Conservation (phyloP, 2,888 invertebrate species). For the Erebia aethiops region DNA sequence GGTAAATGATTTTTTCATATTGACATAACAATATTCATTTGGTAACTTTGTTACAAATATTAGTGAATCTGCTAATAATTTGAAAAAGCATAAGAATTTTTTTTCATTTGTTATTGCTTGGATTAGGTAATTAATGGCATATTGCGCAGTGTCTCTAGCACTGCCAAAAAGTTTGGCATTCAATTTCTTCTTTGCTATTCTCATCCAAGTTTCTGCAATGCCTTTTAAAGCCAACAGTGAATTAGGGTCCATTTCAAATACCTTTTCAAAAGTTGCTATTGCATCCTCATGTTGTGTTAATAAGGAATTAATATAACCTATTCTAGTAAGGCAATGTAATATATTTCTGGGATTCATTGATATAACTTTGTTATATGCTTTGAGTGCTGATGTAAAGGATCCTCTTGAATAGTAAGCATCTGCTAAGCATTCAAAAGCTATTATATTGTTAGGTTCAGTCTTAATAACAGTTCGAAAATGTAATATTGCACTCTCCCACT, state of each 20-base stretch:
- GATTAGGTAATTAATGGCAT: slow-evolving; percentile 85
- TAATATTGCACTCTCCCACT: slow-evolving; percentile 89
- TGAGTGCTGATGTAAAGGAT: slow-evolving; percentile 94
- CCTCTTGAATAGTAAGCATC: slow-evolving; percentile 95
- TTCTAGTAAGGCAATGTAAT: slow-evolving; percentile 88
- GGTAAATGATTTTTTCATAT: slow-evolving; percentile 54
- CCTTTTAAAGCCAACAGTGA: slow-evolving; percentile 85
- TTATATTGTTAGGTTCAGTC: slow-evolving; percentile 86
- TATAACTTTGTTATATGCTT: slow-evolving; percentile 91
- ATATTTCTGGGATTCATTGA: slow-evolving; percentile 84
- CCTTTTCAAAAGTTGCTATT: slow-evolving; percentile 83
- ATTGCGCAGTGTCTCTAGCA: slow-evolving; percentile 88
- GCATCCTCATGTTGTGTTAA: slow-evolving; percentile 89
- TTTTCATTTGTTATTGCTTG: slow-evolving; percentile 80
- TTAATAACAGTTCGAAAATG: slow-evolving; percentile 89
- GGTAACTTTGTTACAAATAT: slow-evolving; percentile 75
- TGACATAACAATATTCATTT: slow-evolving; percentile 65
- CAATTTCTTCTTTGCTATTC: slow-evolving; percentile 86
- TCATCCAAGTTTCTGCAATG: slow-evolving; percentile 90
- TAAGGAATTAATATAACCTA: slow-evolving; percentile 88
- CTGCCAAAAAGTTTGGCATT: slow-evolving; percentile 87
- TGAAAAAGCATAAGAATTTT: slow-evolving; percentile 85
- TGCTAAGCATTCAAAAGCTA: slow-evolving; percentile 93
- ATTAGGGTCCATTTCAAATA: slow-evolving; percentile 58
- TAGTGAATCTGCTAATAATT: slow-evolving; percentile 86